Conservation (phyloP, 1,140 invertebrate genomes). For the Palaemon carinicauda region DNA sequence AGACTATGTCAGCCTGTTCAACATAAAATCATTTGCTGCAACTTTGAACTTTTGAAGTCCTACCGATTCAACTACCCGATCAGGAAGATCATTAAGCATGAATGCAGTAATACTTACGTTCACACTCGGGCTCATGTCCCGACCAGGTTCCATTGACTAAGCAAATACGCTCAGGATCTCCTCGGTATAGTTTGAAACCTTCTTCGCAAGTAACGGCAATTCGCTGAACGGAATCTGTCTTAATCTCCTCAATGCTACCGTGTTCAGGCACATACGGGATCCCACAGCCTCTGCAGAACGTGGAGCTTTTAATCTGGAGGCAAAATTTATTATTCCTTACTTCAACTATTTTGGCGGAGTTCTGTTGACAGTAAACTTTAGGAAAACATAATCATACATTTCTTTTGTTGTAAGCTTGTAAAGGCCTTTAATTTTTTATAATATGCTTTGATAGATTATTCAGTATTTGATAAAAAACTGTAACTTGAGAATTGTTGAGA, state of each 20-base stretch:
- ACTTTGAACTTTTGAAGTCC: too few relatives aligned
- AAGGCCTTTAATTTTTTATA: too few relatives aligned
- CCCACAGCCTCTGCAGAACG: slow-evolving; percentile 69
- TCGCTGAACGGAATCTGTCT: slow-evolving; percentile 61
- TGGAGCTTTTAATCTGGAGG: slow-evolving; percentile 64
- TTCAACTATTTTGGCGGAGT: too few relatives aligned
- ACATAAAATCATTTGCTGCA: too few relatives aligned
- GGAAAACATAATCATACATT: background rate
- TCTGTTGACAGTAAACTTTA: background rate
- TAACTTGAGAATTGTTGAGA: too few relatives aligned
- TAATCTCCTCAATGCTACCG: slow-evolving; percentile 64
- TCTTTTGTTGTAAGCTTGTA: too few relatives aligned
- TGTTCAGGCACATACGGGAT: slow-evolving; percentile 64
- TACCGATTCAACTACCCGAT: too few relatives aligned
- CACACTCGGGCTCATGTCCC: slow-evolving; percentile 62
- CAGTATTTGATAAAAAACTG: too few relatives aligned
- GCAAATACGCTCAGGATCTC: slow-evolving; percentile 61
- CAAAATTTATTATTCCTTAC: slow-evolving; percentile 25
- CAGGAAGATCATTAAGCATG: too few relatives aligned
- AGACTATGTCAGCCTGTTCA: too few relatives aligned
- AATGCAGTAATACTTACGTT: slow-evolving; percentile 66
- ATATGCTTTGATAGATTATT: too few relatives aligned
- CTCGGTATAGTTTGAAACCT: slow-evolving; percentile 63
- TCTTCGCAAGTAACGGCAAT: slow-evolving; percentile 64
- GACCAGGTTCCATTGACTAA: slow-evolving; percentile 65